Conservation (phyloP, 1,140 invertebrate species). For the Zaprionus ornatus region DNA sequence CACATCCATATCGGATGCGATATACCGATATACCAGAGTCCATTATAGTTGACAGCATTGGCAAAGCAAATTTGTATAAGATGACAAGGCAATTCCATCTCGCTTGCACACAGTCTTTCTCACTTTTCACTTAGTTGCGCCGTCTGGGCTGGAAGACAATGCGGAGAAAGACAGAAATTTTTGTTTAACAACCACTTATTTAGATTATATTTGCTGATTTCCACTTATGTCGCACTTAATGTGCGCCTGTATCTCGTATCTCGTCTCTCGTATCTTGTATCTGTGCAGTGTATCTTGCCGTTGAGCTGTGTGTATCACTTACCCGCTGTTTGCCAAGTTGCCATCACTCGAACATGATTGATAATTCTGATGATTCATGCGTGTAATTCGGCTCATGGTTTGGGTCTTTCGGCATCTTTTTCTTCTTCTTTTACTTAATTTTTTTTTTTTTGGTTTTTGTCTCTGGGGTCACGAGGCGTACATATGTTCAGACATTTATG, state of each 20-base stretch:
- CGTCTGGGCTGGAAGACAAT: conserved; percentile 6
- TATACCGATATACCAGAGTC: conserved; percentile 47
- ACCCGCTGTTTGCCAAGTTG: conserved; percentile 56
- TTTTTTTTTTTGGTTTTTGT: background rate
- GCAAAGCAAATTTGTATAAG: conserved; percentile 68
- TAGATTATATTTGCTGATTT: conserved; percentile 82
- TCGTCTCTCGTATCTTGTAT: conserved; percentile 26
- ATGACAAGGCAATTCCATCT: conserved; percentile 45
- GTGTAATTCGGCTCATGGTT: conserved; percentile 64
- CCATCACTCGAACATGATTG: conserved; percentile 72
- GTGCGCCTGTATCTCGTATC: conserved; percentile 15
- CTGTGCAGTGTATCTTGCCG: conserved; percentile 25
- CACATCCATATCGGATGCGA: conserved; percentile 48
- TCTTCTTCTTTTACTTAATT: background rate
- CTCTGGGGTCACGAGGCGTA: conserved; percentile 29
- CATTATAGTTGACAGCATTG: conserved; percentile 74
- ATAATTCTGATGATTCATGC: conserved; percentile 80
- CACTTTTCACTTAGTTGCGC: conserved; percentile 29
- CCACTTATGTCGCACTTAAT: conserved; percentile 78
- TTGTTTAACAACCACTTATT: conserved; percentile 81
- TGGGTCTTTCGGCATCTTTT: background rate
- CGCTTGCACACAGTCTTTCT: background rate
- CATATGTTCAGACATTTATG: conserved; percentile 49
- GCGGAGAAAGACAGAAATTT: conserved; percentile 36
- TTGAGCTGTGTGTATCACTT: conserved; percentile 33